Evolutionary conservation across 2,113 vertebrate genomes (phyloP).

Genomic region (Laticauda colubrina): DNA sequence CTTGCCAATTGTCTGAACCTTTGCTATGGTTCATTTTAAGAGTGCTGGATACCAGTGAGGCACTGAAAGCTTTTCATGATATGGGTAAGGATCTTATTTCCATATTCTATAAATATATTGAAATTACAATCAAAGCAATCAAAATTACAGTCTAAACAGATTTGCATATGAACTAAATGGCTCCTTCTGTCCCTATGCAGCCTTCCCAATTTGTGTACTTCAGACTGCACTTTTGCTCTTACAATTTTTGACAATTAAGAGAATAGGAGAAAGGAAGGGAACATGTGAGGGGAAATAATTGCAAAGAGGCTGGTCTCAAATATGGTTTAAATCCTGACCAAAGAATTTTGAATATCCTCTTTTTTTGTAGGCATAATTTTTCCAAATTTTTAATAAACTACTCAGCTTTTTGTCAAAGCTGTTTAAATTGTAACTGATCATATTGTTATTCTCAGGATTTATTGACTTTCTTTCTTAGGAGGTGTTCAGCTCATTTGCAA

Average conservation of each 20-base stretch:
- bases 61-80: constrained; percentile 96
- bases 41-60: constrained; percentile 95
- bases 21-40: constrained; percentile 97
- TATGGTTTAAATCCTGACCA: background rate
- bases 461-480: constrained; percentile 66
- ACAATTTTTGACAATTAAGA: background rate
- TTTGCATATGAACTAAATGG: background rate
- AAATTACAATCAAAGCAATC: background rate
- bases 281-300: background rate
- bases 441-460: background rate
- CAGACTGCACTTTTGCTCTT: background rate
- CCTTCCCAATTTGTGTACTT: background rate
- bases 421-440: too few relatives aligned
- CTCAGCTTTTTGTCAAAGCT: background rate
- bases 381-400: background rate
- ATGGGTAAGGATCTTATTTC: constrained; percentile 82
- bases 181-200: background rate
- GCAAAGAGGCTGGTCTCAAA: background rate
- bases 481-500: constrained; percentile 98
- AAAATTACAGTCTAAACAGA: background rate
- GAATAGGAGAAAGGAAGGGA: too few relatives aligned
- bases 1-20: constrained; percentile 96
- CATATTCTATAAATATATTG: constrained; percentile 10
- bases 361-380: background rate
- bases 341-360: background rate